Base-by-base conservation (phyloP, 2,113 vertebrate genomes). In the Gnathonemus echidnorhynchus region DNA sequence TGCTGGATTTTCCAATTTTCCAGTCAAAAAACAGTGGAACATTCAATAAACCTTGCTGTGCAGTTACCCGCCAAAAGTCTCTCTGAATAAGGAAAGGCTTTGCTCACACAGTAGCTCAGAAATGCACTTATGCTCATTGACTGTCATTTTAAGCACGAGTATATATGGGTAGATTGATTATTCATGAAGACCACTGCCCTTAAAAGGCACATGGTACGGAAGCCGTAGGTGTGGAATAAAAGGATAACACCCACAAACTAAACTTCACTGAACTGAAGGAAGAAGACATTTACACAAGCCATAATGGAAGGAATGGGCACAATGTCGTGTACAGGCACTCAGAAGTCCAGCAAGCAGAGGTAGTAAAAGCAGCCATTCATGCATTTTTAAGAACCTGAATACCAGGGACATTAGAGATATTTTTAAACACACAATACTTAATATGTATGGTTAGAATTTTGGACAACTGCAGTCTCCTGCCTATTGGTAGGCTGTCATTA, bases 361-460 rank as follows among this genome's bases (percentile, higher is more conserved):
- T 49, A 46, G 74, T 85, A 87, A 90, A 88, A 88, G 46, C 84
- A 88, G 80, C 84, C 87, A 27, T 86, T 88, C 80, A 88, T 91
- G 31, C 49, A 42, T 87, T 86, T 35, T 83, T 88, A 46, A 85
- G 10, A 9, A 42, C 15, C 52, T 89, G 66, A 89, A 90, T 58
- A 77, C 8, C 49, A 86, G 8, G 35, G 17, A 86, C 56, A 86
- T 84, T 85, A 53, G 31, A 87, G 74, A 50, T 88, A 27, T 89
- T 89, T 89, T 89, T 53, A 86, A 70, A 91, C 31, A 50, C n/a
- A 48, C 83, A 46, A 86, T n/a, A 56, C 27, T 53, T 87, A 50
- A 49, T 53, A 87, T 53, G 45, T 42, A 58, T 35, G 91, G 92
- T 92, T 42, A 80, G 91, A 93, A 91, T 94, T 93, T 93, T 92